Evolutionary conservation across 2,888 invertebrate species (phyloP).

Genomic region (Clepsis dumicolana): DNA sequence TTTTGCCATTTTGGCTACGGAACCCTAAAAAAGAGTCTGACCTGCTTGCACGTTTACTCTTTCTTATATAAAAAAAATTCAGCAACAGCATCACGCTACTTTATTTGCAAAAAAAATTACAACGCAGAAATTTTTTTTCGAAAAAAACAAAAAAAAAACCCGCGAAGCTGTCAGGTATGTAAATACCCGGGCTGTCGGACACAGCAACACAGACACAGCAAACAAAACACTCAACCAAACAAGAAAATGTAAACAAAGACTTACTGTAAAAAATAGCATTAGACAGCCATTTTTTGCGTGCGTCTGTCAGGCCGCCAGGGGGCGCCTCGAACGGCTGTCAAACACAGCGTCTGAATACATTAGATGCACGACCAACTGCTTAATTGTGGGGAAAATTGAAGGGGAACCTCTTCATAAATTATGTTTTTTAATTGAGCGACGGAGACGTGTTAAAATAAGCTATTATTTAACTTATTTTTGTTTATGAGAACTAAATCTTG

Average conservation of each 20-base stretch:
- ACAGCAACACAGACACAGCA: neutral
- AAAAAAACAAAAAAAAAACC: too few species aligned
- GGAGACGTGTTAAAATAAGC: too few species aligned
- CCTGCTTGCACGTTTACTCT: too few species aligned
- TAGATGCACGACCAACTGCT: conserved; percentile 4
- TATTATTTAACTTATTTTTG: too few species aligned
- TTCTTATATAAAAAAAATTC: too few species aligned
- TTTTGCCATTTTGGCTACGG: too few species aligned
- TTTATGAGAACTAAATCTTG: too few species aligned
- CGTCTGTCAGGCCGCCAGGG: neutral
- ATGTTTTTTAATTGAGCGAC: neutral
- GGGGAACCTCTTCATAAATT: conserved; percentile 3
- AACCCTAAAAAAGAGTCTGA: too few species aligned
- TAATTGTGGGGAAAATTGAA: conserved; percentile 5
- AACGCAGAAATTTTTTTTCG: too few species aligned
- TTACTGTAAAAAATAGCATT: neutral
- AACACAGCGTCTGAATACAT: conserved; percentile 4
- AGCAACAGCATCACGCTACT: too few species aligned
- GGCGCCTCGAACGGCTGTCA: conserved; percentile 1
- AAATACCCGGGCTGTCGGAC: neutral
- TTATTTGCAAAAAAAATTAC: too few species aligned
- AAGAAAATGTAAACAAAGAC: neutral
- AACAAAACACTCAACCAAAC: neutral
- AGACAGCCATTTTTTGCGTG: neutral
- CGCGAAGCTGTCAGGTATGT: too few species aligned